Evolutionary conservation across 35 echinoderm and acorn worm species (phyloP), one percentile per base, ranked within the genome.

Genomic region (Ptychodera flava): DNA sequence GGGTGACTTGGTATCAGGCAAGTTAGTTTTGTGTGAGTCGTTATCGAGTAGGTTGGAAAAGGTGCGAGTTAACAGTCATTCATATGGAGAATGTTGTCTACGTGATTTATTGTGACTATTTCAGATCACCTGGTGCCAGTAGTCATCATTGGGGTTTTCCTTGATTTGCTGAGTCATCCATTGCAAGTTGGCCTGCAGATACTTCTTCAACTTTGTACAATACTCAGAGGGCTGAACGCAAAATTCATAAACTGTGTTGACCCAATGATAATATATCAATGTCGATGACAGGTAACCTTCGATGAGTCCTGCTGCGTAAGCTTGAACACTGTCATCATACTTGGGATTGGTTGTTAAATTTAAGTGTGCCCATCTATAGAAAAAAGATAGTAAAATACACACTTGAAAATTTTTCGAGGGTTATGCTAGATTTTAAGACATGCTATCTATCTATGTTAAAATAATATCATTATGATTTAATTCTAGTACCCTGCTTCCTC

Each of bases 111-210:
- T n/a, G n/a, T n/a, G n/a, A n/a, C n/a, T n/a, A n/a, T n/a, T n/a
- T n/a, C n/a, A n/a, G n/a, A n/a, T 1, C 82, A 94, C 92, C 92
- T 94, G 92, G 36, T 91, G 86, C 31, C 90, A 94, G 80, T 94
- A 94, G 31, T 88, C 84, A 84, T 94, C 92, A 38, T 78, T 78
- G 1, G 88, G 64, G 37, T 94, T 94, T 16, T 78, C 16, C 33
- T 94, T 31, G 36, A 90, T 90, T 77, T 94, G 83, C 28, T 79
- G 31, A 22, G 85, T 22, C 92, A 94, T 85, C 92, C 92, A 94
- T 6, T 94, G 33, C 1, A 90, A 35, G 78, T 94, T 94, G 22
- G 80, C 85, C 16, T 77, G 16, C 28, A 94, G 45, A 83, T 88
- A 94, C 0, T 28, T 38, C 29, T 90, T 30, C 1, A 94, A 82